Evolutionary conservation across 2,888 invertebrate genomes (phyloP).

Genomic region (Scrobipalpa atriplicella): DNA sequence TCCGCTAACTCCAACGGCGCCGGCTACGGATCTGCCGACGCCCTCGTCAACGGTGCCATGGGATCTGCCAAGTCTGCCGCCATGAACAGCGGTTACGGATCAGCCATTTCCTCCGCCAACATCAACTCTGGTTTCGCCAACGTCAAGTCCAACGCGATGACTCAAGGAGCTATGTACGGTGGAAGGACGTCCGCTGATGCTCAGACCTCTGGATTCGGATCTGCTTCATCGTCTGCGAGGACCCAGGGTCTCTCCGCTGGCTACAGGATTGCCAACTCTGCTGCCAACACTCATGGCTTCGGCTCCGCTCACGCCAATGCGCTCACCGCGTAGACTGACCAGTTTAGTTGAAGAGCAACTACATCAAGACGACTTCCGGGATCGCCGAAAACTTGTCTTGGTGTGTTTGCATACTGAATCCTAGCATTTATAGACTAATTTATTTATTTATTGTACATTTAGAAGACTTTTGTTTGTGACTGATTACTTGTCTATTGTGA

Average conservation of each 20-base stretch:
- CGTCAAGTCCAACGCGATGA: slow-evolving; percentile 39
- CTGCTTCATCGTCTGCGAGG: slow-evolving; percentile 59
- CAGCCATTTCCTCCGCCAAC: slow-evolving; percentile 48
- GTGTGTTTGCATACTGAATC: slow-evolving; percentile 61
- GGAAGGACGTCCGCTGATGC: slow-evolving; percentile 56
- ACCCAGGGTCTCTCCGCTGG: slow-evolving; percentile 55
- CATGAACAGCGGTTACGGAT: slow-evolving; percentile 45
- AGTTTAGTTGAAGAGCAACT: slow-evolving; percentile 50
- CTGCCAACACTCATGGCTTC: slow-evolving; percentile 53
- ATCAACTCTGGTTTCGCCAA: slow-evolving; percentile 42
- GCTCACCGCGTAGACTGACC: slow-evolving; percentile 45
- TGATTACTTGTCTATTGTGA: slow-evolving; percentile 14
- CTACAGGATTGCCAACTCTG: slow-evolving; percentile 59
- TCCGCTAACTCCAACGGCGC: slow-evolving; percentile 50
- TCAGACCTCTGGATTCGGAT: slow-evolving; percentile 55
- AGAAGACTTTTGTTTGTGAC: slow-evolving; percentile 18
- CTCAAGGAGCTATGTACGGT: slow-evolving; percentile 39
- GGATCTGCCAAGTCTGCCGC: slow-evolving; percentile 50
- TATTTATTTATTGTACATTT: slow-evolving; percentile 49
- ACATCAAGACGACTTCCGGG: slow-evolving; percentile 72
- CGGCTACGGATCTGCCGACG: slow-evolving; percentile 45
- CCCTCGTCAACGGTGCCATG: slow-evolving; percentile 44
- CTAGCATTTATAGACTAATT: slow-evolving; percentile 41
- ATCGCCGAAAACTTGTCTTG: slow-evolving; percentile 68
- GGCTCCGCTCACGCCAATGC: slow-evolving; percentile 67